phyloP scores from a whole-genome alignment of 1,140 invertebrate genomes.

The Diorhabda sublineata region DNA sequence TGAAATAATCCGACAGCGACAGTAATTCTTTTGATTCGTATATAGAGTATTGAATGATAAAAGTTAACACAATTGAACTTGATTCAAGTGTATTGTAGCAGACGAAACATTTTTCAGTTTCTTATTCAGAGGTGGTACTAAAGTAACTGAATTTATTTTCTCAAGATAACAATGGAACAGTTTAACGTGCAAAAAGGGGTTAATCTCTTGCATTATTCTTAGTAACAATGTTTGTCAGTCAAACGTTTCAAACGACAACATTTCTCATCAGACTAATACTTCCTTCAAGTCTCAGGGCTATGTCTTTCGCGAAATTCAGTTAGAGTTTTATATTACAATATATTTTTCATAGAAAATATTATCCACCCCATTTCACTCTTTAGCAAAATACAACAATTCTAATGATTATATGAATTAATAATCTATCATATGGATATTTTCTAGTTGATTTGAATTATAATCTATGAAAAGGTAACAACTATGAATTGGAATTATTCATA shows the following conservation, averaged over 20 bases:
- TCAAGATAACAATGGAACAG: not conserved
- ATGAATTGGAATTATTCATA: too few species aligned
- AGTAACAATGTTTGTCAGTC: constrained; percentile 2
- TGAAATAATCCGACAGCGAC: too few species aligned
- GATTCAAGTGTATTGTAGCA: not conserved
- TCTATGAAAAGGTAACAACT: too few species aligned
- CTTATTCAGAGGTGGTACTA: not conserved
- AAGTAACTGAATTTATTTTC: not conserved
- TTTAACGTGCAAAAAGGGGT: constrained; percentile 1
- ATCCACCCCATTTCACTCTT: too few species aligned
- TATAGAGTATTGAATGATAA: not conserved
- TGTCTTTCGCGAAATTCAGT: too few species aligned
- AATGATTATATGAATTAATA: too few species aligned
- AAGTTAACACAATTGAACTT: constrained; percentile 1
- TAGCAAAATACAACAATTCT: too few species aligned
- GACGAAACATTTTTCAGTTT: constrained; percentile 1
- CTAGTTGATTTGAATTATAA: too few species aligned
- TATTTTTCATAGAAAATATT: too few species aligned
- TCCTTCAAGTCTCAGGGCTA: not conserved
- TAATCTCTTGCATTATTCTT: not conserved
- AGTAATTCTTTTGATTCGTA: too few species aligned
- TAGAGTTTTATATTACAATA: too few species aligned
- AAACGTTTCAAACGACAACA: not conserved
- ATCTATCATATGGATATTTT: too few species aligned
- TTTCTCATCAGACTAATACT: not conserved